A percentile compares a stretch with the other conserved stretches of the same genome.
Evolutionary conservation across 2,797 vertebrate species (phyloP).

Genomic region (Sebastes trivittatus): DNA sequence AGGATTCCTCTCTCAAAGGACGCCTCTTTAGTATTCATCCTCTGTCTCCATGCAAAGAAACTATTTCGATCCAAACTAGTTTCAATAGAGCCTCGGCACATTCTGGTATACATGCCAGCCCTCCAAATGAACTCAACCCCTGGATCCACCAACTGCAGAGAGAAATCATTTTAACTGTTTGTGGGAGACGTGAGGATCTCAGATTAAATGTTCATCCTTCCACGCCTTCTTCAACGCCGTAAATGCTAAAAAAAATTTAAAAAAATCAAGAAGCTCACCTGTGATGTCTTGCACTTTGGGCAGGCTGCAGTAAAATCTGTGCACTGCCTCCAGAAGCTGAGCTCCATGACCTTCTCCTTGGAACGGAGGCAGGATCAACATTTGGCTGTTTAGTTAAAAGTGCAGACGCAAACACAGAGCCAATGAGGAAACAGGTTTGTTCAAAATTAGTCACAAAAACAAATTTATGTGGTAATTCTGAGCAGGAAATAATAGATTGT

Average conservation of each 20-base stretch:
- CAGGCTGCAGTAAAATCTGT: conserved; percentile 91
- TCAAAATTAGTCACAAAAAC: conserved; percentile 30
- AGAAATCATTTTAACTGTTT: conserved; percentile 39
- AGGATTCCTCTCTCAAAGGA: conserved; percentile 40
- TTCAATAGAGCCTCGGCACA: conserved; percentile 46
- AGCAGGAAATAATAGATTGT: conserved; percentile 56
- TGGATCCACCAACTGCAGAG: conserved; percentile 29
- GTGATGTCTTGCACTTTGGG: conserved; percentile 97
- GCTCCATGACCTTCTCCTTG: conserved; percentile 98
- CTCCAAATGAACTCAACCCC: conserved; percentile 45
- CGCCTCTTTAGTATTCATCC: conserved; percentile 64
- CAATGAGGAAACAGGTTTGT: conserved; percentile 32
- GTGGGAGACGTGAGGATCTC: conserved; percentile 2
- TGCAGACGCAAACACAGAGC: conserved; percentile 36
- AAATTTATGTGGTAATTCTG: conserved; percentile 9
- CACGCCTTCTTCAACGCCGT: neutral
- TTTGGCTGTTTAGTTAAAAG: conserved; percentile 88
- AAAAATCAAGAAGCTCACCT: conserved; percentile 77
- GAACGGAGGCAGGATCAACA: conserved; percentile 96
- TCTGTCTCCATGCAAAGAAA: conserved; percentile 39
- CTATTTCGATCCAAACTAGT: conserved; percentile 51
- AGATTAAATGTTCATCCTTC: conserved; percentile 24
- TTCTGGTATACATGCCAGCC: conserved; percentile 40
- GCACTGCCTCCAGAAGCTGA: conserved; percentile 96
- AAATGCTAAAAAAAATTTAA: neutral